Conservation (phyloP, 2,797 vertebrate species). For the Sebastes melanostomus region DNA sequence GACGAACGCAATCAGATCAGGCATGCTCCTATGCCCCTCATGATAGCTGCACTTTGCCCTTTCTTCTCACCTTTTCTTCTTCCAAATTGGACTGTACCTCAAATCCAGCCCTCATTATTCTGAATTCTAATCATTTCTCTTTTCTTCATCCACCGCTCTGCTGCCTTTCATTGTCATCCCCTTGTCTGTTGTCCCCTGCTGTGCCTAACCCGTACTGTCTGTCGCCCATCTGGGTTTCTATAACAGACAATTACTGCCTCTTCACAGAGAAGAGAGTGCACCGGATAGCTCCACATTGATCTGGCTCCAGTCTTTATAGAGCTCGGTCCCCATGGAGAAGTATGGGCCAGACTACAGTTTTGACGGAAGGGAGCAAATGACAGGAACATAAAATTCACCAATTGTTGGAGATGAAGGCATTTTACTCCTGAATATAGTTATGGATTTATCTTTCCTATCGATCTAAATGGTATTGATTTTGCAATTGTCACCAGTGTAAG, state of each 20-base stretch:
- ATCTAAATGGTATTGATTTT: slow-evolving; percentile 58
- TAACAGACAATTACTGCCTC: slow-evolving; percentile 61
- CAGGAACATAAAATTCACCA: slow-evolving; percentile 35
- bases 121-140: slow-evolving; percentile 24
- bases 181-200: slow-evolving; percentile 49
- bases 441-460: slow-evolving; percentile 53
- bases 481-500: slow-evolving; percentile 3
- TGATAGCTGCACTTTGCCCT: slow-evolving; percentile 13
- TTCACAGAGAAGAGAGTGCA: slow-evolving; percentile 50
- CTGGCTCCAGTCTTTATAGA: slow-evolving; percentile 58
- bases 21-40: neutral
- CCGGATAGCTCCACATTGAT: slow-evolving; percentile 73
- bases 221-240: slow-evolving; percentile 65
- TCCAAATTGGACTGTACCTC: slow-evolving; percentile 11
- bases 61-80: slow-evolving; percentile 1
- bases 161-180: slow-evolving; percentile 38
- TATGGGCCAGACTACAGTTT: slow-evolving; percentile 30
- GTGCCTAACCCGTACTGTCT: slow-evolving; percentile 50
- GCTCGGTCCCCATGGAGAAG: slow-evolving; percentile 42
- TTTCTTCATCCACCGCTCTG: slow-evolving; percentile 39
- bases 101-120: slow-evolving; percentile 26
- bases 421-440: slow-evolving; percentile 47
- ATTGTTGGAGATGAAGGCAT: slow-evolving; percentile 44
- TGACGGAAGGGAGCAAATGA: slow-evolving; percentile 40
- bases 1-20: neutral